Base-by-base conservation (phyloP, 2,888 invertebrate species). In the Achlya flavicornis region DNA sequence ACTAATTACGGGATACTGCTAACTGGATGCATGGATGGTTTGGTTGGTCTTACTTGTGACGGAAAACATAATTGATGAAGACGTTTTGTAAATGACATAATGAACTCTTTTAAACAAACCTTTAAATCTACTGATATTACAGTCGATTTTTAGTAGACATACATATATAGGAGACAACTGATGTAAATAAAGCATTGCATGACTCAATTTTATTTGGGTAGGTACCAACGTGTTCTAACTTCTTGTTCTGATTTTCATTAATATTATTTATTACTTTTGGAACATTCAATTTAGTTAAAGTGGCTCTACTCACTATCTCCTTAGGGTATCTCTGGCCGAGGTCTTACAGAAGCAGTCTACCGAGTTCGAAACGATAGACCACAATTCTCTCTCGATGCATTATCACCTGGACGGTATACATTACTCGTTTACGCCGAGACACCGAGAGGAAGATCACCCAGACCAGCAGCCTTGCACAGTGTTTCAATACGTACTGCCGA, bases 391-490 rank as follows among this genome's bases (percentile, higher is more conserved):
- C 92, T 97, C 65, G 96, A 96, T 81, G 96, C 96, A 72, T 93
- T 98, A 66, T 95, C 96, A 65, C 96, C 97, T 19, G 97, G 97
- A 62, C 95, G 95, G 73, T 98, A 98, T 89, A 96, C 97, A 81
- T 95, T 97, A 71, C 94, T 96, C 70, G 96, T 98, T 41, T 98
- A 97, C 85, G 97, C 97, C 26, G 96, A 97, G 74, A 98, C 98
- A 75, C 96, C 97, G 8, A 95, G 96, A 80, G 98, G 98, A 66
- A 95, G 96, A 72, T 97, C 97, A 70, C 96, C 96, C 62, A 84
- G 84, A 71, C 96, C 97, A 2, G 96, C 97, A 64, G 95, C 96
- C 64, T 94, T 97, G 84, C 95, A 95, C 66, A 95, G 95, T 79
- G 94, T 96, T 10, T 84, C 94, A 0, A 88, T 94, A 70, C 75